These are phyloP conservation scores for Chrysaora quinquecirrha DNA, from an alignment of 30 jellyfish, hydroid and myxozoan species.

Conservation along the genomic window DNA sequence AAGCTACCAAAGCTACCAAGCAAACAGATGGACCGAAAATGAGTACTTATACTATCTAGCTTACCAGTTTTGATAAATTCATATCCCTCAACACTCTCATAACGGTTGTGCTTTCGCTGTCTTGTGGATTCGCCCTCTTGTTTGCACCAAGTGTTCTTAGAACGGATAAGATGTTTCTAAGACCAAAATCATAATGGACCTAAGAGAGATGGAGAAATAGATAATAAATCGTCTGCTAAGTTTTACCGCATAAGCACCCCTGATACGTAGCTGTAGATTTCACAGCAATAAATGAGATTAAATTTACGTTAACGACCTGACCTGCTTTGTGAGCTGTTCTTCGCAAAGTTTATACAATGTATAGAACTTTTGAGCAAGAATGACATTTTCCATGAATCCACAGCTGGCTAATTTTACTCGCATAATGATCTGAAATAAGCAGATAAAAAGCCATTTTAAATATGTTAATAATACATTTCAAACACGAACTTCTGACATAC, in stretches of 20 bases:
- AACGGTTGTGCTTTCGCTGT: slow-evolving; percentile 98
- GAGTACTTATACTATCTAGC: too few species aligned
- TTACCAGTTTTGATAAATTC: slow-evolving; percentile 95
- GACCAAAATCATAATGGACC: slow-evolving; percentile 98
- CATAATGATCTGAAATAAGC: slow-evolving; percentile 77
- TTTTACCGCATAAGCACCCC: neutral
- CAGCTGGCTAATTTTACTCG: slow-evolving; percentile 97
- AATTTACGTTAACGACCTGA: neutral
- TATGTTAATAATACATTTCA: too few species aligned
- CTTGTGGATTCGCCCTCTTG: slow-evolving; percentile 92
- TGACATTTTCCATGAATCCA: slow-evolving; percentile 93
- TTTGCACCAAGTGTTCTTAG: slow-evolving; percentile 94
- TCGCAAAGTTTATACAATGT: slow-evolving; percentile 93
- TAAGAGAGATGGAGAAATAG: slow-evolving; percentile 14
- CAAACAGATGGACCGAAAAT: too few species aligned
- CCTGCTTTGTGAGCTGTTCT: slow-evolving; percentile 98
- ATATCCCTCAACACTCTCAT: slow-evolving; percentile 96
- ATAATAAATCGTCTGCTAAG: neutral
- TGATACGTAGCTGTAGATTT: too few species aligned
- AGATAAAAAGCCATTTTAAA: too few species aligned
- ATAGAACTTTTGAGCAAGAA: slow-evolving; percentile 95
- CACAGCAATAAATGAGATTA: too few species aligned
- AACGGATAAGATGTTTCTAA: slow-evolving; percentile 91
- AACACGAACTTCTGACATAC: too few species aligned
- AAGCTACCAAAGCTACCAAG: too few species aligned